Evolutionary conservation across 2,113 vertebrate genomes (phyloP).

Genomic region (Beaufortia kweichowensis): DNA sequence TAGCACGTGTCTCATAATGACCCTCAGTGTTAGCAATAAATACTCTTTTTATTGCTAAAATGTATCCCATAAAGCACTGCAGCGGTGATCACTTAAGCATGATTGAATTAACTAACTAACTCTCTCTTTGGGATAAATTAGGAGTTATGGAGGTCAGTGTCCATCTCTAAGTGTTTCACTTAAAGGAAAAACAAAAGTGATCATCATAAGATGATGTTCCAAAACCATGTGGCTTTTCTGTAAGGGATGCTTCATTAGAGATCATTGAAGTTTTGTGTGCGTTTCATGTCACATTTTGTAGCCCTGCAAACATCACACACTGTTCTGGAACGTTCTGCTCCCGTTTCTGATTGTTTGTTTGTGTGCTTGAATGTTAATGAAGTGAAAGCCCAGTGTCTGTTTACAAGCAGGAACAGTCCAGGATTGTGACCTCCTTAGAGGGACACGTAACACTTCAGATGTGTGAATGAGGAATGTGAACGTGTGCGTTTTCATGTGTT

Average conservation of each 20-base stretch:
- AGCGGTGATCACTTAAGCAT: background rate
- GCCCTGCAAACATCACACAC: constrained; percentile 17
- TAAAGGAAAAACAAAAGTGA: no score
- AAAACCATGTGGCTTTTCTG: no score
- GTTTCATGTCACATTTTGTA: constrained; percentile 11
- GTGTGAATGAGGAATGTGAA: constrained; percentile 42
- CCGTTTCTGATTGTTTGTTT: constrained; percentile 28
- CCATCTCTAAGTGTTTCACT: background rate
- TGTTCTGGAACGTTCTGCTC: constrained; percentile 39
- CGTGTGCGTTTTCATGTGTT: constrained; percentile 6
- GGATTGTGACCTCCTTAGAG: constrained; percentile 51
- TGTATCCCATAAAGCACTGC: background rate
- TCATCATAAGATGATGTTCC: no score
- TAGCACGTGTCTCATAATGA: constrained; percentile 25
- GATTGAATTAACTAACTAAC: background rate
- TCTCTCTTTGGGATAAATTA: background rate
- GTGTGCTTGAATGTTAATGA: constrained; percentile 46
- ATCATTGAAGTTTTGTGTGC: constrained; percentile 2
- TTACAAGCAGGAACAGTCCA: constrained; percentile 36
- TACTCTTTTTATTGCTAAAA: constrained; percentile 23
- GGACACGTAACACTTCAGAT: constrained; percentile 29
- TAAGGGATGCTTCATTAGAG: background rate
- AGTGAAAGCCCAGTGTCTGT: constrained; percentile 39
- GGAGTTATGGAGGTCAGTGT: constrained; percentile 1
- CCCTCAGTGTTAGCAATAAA: constrained; percentile 27